Evolutionary conservation across 2,797 vertebrate species (phyloP), one percentile per base, ranked within the genome.

Genomic region (Hozukius guyotensis): DNA sequence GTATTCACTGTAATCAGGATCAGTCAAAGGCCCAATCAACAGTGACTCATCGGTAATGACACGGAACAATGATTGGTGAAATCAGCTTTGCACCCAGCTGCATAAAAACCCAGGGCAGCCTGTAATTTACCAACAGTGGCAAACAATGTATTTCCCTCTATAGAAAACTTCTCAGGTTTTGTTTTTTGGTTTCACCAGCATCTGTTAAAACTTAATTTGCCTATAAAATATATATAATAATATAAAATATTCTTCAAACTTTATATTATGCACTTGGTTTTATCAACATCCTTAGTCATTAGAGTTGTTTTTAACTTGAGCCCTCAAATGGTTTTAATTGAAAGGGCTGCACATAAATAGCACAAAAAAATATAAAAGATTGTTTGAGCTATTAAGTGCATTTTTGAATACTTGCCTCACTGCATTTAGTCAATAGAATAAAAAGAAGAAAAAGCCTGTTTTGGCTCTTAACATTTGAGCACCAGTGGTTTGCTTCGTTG

Each of bases 31-130:
- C 69, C 68, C 79, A 80, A 74, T 88, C 84, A 87, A 27, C 72
- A 24, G 68, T 79, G 85, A 91, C 80, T 90, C 90, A 90, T 84
- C 75, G n/a, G 68, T 74, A 77, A 71, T 77, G 59, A 69, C 82
- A 83, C 5, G n/a, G 72, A 85, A 77, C 72, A 77, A 57, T 77
- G 68, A 86, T 75, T 76, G 76, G 57, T 76, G 64, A 71, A 89
- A 83, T 85, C 75, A 78, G 67, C 78, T 72, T 52, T 53, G 72
- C 63, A 55, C 14, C 36, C 76, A 57, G 72, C 81, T 64, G 67
- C 57, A 72, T 34, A 1, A 31, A 46, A 69, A 55, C 22, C 20
- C 20, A 64, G 34, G 25, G 34, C 12, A 9, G 63, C 42, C 31
- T 70, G 36, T 12, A 62, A 32, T 65, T 80, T 64, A 70, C 22